Evolutionary conservation across 2,797 vertebrate genomes (phyloP).

Genomic region (Gymnopithys bicolor): DNA sequence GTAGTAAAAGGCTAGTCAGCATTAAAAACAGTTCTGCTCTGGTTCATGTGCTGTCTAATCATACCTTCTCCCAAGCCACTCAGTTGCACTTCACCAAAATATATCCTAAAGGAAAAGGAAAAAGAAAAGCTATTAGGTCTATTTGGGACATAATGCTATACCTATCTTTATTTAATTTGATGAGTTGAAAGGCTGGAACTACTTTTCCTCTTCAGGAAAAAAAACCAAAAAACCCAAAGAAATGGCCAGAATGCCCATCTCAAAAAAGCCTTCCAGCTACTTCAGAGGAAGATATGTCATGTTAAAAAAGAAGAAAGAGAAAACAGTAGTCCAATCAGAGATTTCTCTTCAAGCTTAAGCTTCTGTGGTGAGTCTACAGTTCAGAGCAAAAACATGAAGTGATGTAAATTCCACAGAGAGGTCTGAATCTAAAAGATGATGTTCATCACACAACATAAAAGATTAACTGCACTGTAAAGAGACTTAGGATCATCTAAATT

Average conservation of each 20-base stretch:
- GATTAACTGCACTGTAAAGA: neutral
- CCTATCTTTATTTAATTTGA: neutral
- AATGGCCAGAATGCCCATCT: neutral
- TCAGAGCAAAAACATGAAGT: neutral
- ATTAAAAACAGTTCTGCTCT: neutral
- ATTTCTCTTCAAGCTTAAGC: neutral
- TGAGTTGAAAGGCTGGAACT: neutral
- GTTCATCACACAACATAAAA: neutral
- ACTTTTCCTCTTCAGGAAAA: neutral
- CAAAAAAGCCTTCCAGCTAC: neutral
- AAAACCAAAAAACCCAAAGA: accelerated
- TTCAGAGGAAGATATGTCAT: neutral
- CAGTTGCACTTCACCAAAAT: conserved; percentile 97
- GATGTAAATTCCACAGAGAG: neutral
- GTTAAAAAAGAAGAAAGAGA: neutral
- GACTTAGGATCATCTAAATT: neutral
- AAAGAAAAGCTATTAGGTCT: conserved; percentile 7
- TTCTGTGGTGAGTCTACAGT: neutral
- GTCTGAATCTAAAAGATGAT: neutral
- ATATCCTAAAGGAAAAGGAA: conserved; percentile 84
- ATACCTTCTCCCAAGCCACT: conserved; percentile 96
- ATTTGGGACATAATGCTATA: neutral
- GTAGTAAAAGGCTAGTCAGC: neutral
- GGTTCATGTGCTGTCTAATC: neutral
- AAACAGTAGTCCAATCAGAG: neutral